Base-by-base conservation (phyloP, 2,113 vertebrate genomes). In the Microtus ochrogaster region DNA sequence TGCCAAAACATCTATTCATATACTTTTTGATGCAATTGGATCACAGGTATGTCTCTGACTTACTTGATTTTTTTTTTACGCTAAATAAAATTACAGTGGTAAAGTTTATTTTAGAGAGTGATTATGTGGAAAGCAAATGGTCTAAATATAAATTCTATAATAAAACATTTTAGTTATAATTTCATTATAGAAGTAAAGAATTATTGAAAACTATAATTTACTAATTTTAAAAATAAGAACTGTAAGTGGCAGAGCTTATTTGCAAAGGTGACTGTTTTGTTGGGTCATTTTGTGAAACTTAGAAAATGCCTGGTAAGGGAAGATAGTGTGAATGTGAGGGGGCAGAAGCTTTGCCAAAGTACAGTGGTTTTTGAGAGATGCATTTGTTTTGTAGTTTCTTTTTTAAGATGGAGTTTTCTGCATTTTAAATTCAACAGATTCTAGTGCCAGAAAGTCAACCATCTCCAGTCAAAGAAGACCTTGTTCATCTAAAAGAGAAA, bases 391-490 rank as follows among this genome's bases (percentile, higher is more conserved):
- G 0, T 9, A 89, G 47, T 92, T 91, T 82, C 61, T 83, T 47
- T 83, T 63, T 47, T 83, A 79, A 39, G 87, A 24, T 76, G 66
- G 36, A 52, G 4, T 83, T 92, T 94, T 30, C 66, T 0, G 9
- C 66, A 93, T 97, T 97, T 52, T 89, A 19, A 89, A 74, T 82
- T 4, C 89, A 89, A 0, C 88, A 99, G 99, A 97, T 98, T 96
- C 77, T 99, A 70, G 98, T 99, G 96, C 99, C 99, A 98, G 99
- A 99, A 98, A 99, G 99, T 97, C 99, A 99, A 78, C 94, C 98
- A 52, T 98, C 97, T 95, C 87, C 97, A 76, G 93, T 36, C 9
- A 76, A 98, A 95, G 97, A 97, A 94, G 97, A 98, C 92, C 76
- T 30, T 7, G 8, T 17, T 63, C 96, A 85, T 97, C 94, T 97